Evolutionary conservation across 1,140 invertebrate species (phyloP).

Genomic region (Drosophila leontia): DNA sequence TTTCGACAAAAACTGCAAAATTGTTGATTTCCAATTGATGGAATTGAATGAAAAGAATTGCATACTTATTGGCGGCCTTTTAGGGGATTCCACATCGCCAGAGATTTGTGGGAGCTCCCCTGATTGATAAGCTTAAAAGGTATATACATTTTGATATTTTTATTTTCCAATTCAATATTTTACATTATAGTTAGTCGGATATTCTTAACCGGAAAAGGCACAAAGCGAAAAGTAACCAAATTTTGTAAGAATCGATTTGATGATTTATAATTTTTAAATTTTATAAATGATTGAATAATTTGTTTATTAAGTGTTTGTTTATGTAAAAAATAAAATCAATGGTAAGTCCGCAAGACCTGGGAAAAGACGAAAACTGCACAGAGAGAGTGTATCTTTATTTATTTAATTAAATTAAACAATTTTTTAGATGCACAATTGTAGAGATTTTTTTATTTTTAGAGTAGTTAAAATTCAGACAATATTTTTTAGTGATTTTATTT

Average conservation of each 20-base stretch:
- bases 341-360: slow-evolving; percentile 11
- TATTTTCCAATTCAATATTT: slow-evolving; percentile 20
- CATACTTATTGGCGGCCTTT: slow-evolving; percentile 11
- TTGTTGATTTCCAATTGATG: neutral
- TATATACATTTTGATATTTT: slow-evolving; percentile 19
- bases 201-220: neutral
- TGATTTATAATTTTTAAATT: slow-evolving; percentile 1
- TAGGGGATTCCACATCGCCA: slow-evolving; percentile 1
- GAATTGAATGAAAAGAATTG: neutral
- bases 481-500: too few species aligned
- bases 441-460: neutral
- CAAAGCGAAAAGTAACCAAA: neutral
- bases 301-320: neutral
- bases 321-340: neutral
- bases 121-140: slow-evolving; percentile 1
- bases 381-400: neutral
- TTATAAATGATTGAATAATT: neutral
- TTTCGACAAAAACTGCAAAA: neutral
- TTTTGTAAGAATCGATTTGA: slow-evolving; percentile 12
- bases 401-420: neutral
- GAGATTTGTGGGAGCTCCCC: slow-evolving; percentile 3
- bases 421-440: neutral
- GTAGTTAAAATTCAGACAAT: neutral
- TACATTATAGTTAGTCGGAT: slow-evolving; percentile 10
- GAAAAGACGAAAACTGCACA: neutral